Evolutionary conservation across 23 tunicate genomes (phyloP).

Genomic region (Ascidia mentula): DNA sequence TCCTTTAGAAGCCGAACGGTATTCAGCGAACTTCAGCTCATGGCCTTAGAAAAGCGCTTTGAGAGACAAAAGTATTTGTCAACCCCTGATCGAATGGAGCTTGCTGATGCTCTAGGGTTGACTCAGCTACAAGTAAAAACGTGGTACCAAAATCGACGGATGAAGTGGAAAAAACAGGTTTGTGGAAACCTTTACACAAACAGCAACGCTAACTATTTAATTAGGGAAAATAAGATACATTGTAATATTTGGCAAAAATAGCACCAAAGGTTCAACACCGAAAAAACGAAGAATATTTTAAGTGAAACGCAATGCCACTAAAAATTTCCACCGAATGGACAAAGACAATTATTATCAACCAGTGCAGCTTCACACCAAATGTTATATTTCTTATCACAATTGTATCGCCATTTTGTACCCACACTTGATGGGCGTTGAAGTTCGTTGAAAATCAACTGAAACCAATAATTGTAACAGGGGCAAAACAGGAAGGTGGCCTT

Average conservation of each 20-base stretch:
- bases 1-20: slow-evolving; percentile 63
- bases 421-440: neutral
- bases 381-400: too few relatives aligned
- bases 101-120: slow-evolving; percentile 69
- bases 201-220: too few relatives aligned
- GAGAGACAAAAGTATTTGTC: slow-evolving; percentile 74
- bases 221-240: too few relatives aligned
- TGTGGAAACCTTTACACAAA: too few relatives aligned
- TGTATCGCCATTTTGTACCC: slow-evolving; percentile 1
- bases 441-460: neutral
- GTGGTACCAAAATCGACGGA: slow-evolving; percentile 85
- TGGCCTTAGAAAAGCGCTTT: slow-evolving; percentile 64
- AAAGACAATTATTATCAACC: too few relatives aligned
- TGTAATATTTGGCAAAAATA: too few relatives aligned
- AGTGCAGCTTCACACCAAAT: too few relatives aligned
- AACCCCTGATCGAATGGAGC: slow-evolving; percentile 78
- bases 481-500: slow-evolving; percentile 3
- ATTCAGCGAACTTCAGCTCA: slow-evolving; percentile 66
- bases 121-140: slow-evolving; percentile 89
- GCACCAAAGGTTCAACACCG: too few relatives aligned
- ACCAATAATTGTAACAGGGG: neutral
- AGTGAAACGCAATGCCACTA: too few relatives aligned
- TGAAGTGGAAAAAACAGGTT: slow-evolving; percentile 90
- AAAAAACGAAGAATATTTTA: too few relatives aligned
- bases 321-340: too few relatives aligned